Base-by-base conservation (phyloP, 2,888 invertebrate species). In the Nysson spinosus region DNA sequence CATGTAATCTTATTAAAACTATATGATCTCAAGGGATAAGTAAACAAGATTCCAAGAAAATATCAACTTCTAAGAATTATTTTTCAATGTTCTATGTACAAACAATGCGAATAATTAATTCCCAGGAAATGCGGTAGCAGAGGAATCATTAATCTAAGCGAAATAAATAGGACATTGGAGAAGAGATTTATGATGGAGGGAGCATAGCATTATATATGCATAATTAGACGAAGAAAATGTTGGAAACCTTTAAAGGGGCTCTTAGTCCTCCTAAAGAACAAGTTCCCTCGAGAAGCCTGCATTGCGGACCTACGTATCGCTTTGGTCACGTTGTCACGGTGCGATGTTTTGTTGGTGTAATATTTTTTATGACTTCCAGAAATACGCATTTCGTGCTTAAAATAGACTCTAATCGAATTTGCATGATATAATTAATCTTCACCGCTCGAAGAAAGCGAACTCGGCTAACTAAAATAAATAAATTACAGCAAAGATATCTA, bases 281-380 rank as follows among this genome's bases (percentile, higher is more conserved):
- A 58, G 58, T 51, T 69, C 50, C 54, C 57, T 62, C 47, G 30
- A 67, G 54, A 62, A 54, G 34, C 30, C 69, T 69, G 69, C 69
- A 69, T 62, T 67, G 69, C 66, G 58, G 68, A 62, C 12, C 43
- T 37, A 28, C 12, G 35, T 34, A 24, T 30, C 47, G 3, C 34
- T 20, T 22, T 40, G 28, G 16, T 20, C 49, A 22, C 34, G 50
- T 35, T 12, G 14, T 47, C 47, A 35, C 43, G 46, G 20, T 17
- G 40, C 17, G 5, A 37, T 37, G 14, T 35, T 28, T 30, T 17
- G 12, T 43, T n/a, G 5, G 1, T 11, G 6, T 2, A 54, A 49
- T 24, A 28, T 11, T 17, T 14, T 35, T 32, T 12, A 3, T 11
- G n/a, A n/a, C n/a, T n/a, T n/a, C n/a, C n/a, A n/a, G n/a, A n/a